Conservation (phyloP, 2,888 invertebrate species). For the Callinectes sapidus region DNA sequence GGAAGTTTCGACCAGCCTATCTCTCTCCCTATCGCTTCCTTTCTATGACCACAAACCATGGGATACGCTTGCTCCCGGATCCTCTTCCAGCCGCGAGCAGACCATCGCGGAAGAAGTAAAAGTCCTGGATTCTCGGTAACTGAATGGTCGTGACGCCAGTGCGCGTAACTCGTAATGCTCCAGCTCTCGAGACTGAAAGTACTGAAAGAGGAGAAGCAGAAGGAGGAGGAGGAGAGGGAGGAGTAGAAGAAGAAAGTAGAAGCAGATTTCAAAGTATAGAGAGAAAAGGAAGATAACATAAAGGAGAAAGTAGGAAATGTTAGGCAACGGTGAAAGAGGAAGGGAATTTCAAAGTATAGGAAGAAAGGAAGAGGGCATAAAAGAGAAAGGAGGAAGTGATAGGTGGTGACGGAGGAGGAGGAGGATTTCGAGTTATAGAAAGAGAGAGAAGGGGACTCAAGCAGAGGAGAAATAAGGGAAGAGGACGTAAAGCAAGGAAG, state of each 20-base stretch:
- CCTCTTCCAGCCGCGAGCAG: not conserved
- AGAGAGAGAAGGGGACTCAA: not conserved
- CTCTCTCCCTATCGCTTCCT: not conserved
- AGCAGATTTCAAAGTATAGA: not conserved
- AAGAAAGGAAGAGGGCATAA: not conserved
- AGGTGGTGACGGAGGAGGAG: not conserved
- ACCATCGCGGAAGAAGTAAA: not conserved
- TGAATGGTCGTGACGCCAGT: not conserved
- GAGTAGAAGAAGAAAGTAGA: not conserved
- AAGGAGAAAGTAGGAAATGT: no score
- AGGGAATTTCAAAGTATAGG: not conserved
- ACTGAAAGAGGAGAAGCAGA: not conserved
- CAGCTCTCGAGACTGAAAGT: not conserved
- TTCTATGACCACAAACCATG: not conserved
- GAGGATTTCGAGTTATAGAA: not conserved
- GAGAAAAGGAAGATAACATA: not conserved
- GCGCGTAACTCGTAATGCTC: not conserved
- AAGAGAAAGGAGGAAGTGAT: no score
- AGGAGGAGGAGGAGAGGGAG: not conserved
- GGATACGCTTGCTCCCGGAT: not conserved
- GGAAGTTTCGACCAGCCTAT: not conserved
- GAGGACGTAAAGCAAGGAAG: no score
- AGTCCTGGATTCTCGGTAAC: slow-evolving; percentile 13
- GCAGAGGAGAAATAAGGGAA: not conserved
- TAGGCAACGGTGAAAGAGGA: not conserved